Evolutionary conservation across 2,888 invertebrate species (phyloP).

Genomic region (Nomada hirtipes): DNA sequence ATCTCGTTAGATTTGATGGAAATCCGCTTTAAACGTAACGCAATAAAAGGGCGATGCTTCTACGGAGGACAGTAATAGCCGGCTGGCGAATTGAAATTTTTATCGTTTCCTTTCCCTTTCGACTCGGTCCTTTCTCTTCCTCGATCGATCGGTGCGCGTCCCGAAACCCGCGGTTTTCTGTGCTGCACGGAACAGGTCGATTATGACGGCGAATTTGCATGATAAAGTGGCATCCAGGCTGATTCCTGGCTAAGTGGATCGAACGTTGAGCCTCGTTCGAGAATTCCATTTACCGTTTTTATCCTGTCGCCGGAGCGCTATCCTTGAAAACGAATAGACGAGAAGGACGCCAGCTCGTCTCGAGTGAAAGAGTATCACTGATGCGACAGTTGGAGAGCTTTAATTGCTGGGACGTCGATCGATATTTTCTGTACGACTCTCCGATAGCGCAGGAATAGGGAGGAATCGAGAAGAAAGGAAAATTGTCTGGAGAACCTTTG

Average conservation of each 20-base stretch:
- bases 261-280: slow-evolving; percentile 42
- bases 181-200: slow-evolving; percentile 51
- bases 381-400: neutral
- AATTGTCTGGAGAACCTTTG: neutral
- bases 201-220: slow-evolving; percentile 66
- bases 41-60: slow-evolving; percentile 41
- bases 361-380: neutral
- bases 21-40: slow-evolving; percentile 39
- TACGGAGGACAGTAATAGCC: slow-evolving; percentile 32
- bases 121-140: slow-evolving; percentile 19
- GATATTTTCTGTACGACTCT: slow-evolving; percentile 18
- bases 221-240: slow-evolving; percentile 61
- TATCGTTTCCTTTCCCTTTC: slow-evolving; percentile 61
- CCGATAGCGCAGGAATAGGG: neutral
- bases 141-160: slow-evolving; percentile 44
- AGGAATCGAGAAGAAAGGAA: neutral
- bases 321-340: slow-evolving; percentile 33
- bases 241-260: slow-evolving; percentile 57
- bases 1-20: slow-evolving; percentile 41
- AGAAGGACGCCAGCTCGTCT: neutral
- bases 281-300: slow-evolving; percentile 57
- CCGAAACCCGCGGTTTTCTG: slow-evolving; percentile 46
- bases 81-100: slow-evolving; percentile 65
- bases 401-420: slow-evolving; percentile 28
- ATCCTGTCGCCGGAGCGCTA: slow-evolving; percentile 24